Percentiles rank a stretch among this genome's conserved stretches.
These are phyloP conservation scores for Chiloscyllium plagiosum DNA, from an alignment of 2,113 vertebrate genomes.

Conservation along the genomic window DNA sequence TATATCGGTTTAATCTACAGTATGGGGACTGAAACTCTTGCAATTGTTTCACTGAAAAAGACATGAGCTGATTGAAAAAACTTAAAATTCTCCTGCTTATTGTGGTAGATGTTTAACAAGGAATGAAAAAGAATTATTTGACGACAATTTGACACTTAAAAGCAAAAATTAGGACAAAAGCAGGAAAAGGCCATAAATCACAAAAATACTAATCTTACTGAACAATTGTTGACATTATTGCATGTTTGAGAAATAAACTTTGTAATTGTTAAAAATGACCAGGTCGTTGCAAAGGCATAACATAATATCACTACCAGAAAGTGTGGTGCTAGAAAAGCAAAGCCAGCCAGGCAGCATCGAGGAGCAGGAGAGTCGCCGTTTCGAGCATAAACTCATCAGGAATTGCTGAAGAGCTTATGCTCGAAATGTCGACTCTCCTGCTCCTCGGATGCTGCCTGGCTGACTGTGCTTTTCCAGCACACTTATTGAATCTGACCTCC, in stretches of 20 bases:
- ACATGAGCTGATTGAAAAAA: too few species aligned
- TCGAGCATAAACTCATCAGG: too few species aligned
- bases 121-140: not conserved
- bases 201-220: not conserved
- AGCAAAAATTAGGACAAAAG: not conserved
- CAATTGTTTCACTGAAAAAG: not conserved
- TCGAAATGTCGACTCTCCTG: too few species aligned
- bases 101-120: not conserved
- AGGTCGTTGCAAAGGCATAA: not conserved
- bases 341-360: too few species aligned
- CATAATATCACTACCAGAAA: too few species aligned
- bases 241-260: too few species aligned
- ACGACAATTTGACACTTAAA: not conserved
- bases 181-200: not conserved
- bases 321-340: too few species aligned
- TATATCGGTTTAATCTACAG: not conserved
- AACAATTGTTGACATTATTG: not conserved
- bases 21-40: not conserved
- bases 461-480: too few species aligned
- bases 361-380: too few species aligned
- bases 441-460: too few species aligned
- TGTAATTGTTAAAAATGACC: not conserved
- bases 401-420: too few species aligned
- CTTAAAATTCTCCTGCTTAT: not conserved
- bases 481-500: too few species aligned